Evolutionary conservation across 2,888 invertebrate species (phyloP), one percentile per base, ranked within the genome.

Genomic region (Aporophyla lueneburgensis): DNA sequence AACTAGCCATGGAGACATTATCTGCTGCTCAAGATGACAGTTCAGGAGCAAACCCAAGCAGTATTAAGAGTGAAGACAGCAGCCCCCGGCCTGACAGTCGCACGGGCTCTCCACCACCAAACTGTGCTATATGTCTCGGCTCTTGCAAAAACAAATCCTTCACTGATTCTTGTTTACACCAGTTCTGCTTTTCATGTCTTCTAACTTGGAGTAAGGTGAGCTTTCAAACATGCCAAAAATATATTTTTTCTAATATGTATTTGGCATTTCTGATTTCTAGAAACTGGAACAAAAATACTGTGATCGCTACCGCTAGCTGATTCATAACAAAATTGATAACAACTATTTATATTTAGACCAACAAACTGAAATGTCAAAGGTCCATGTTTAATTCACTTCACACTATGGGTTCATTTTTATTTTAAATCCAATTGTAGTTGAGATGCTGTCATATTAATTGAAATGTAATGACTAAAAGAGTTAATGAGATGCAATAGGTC

Each of bases 91-190:
- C 92, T 33, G 94, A 93, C 43, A 91, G 92, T 61, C 93, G 94
- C 2, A 79, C 96, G 1, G 93, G 94, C 16, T 98, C 98, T 46
- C 98, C 99, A 1, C 98, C 98, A 1, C 98, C 98, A 5, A 98
- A 98, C 92, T 99, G 99, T 97, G 98, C 99, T 67, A 99, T 99
- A 92, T 99, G 99, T 91, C 97, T 99, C 76, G 98, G 98, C 40
- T 97, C 98, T 84, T 97, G 99, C 90, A 97, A 97, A 76, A 99
- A 99, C 92, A 99, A 98, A 92, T 99, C 99, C 49, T 99, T 98
- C 93, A 99, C 99, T 0, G 98, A 99, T 93, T 98, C 98, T 69
- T 99, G 99, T 93, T 97, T 98, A 93, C 99, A 99, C 94, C 98
- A 98, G 92, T 99, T 99, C 93, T 99, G 99, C 93, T 99, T 99